Evolutionary conservation across 2,888 invertebrate species (phyloP).

Genomic region (Sphinx pinastri): DNA sequence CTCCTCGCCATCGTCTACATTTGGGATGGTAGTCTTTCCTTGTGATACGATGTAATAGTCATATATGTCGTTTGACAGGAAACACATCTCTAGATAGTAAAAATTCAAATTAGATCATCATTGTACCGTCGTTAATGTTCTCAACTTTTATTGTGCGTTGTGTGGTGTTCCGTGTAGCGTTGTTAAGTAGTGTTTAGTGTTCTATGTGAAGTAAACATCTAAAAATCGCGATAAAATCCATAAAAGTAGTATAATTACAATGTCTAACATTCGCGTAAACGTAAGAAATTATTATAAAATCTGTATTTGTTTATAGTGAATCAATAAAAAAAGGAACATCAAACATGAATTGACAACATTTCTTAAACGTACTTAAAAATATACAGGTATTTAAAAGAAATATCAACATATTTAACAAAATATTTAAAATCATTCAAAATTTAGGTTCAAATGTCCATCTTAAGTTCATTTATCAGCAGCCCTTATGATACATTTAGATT

Average conservation of each 20-base stretch:
- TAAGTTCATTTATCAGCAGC: background rate
- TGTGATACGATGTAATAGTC: slow-evolving; percentile 96
- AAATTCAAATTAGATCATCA: slow-evolving; percentile 18
- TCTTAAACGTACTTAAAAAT: background rate
- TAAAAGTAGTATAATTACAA: no score
- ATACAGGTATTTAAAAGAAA: background rate
- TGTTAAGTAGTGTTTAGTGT: background rate
- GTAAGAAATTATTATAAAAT: background rate
- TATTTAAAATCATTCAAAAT: background rate
- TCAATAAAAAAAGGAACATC: background rate
- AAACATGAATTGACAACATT: slow-evolving; percentile 1
- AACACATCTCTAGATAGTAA: slow-evolving; percentile 86
- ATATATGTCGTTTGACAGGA: slow-evolving; percentile 90
- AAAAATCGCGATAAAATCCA: no score
- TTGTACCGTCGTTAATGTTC: background rate
- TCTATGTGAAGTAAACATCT: no score
- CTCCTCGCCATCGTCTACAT: slow-evolving; percentile 96
- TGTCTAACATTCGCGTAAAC: background rate
- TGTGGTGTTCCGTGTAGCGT: background rate
- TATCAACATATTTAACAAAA: background rate
- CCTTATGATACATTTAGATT: no score
- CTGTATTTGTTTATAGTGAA: background rate
- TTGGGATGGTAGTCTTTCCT: slow-evolving; percentile 96
- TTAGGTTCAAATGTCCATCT: background rate
- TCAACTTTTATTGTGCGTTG: slow-evolving; percentile 18